Evolutionary conservation across 2,113 vertebrate genomes (phyloP).

Genomic region (Tachysurus vachellii): DNA sequence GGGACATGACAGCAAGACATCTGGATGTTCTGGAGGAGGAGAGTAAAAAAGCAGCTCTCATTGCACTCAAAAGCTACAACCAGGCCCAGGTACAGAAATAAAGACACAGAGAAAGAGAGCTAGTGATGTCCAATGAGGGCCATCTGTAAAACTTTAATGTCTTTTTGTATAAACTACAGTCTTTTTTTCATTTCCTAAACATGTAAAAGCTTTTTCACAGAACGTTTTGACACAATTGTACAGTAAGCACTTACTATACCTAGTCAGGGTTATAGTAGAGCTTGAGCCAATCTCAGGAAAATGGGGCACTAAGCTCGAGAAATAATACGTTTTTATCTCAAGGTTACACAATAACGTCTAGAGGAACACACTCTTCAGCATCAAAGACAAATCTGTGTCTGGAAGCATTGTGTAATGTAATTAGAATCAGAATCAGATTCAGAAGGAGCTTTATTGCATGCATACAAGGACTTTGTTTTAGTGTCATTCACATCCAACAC

Average conservation of each 20-base stretch:
- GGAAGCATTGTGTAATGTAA: background rate
- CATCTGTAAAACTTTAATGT: background rate
- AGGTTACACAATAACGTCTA: background rate
- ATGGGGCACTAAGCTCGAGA: background rate
- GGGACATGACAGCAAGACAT: constrained; percentile 60
- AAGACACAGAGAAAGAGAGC: background rate
- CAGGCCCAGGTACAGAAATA: constrained; percentile 67
- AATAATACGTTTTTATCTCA: background rate
- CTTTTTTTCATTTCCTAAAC: background rate
- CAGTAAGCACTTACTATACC: background rate
- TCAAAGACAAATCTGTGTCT: background rate
- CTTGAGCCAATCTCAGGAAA: background rate
- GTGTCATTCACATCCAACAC: no score
- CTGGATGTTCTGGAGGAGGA: constrained; percentile 62
- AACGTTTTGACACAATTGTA: background rate
- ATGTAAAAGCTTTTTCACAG: background rate
- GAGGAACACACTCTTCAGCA: background rate
- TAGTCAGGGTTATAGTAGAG: background rate
- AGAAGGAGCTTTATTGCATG: no score
- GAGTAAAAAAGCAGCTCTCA: constrained; percentile 58
- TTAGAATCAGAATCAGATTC: no score
- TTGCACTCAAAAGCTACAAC: constrained; percentile 68
- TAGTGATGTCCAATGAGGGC: background rate
- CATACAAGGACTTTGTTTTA: no score
- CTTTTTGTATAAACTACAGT: background rate